phyloP scores from a whole-genome alignment of 2,888 invertebrate species.

The Trachelus iudaicus region DNA sequence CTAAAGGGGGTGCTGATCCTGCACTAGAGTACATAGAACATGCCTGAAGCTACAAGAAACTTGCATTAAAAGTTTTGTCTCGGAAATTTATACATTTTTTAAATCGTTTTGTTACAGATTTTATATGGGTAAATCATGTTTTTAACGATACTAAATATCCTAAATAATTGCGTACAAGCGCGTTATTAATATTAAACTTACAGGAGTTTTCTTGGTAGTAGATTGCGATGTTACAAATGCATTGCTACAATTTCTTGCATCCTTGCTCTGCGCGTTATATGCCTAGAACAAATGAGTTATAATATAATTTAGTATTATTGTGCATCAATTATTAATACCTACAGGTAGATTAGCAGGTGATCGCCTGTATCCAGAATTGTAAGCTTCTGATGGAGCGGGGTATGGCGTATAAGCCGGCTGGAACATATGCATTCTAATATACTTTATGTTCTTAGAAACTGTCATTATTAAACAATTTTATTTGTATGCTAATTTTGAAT shows the following conservation, averaged over 20 bases:
- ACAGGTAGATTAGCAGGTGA: neutral
- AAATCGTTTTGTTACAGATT: neutral
- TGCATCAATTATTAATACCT: neutral
- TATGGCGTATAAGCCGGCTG: neutral
- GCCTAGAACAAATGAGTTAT: neutral
- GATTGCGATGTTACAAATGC: neutral
- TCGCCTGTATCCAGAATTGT: neutral
- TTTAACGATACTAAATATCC: neutral
- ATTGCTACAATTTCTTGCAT: neutral
- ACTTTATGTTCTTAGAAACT: neutral
- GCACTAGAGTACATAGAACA: neutral
- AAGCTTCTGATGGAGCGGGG: neutral
- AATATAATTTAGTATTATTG: neutral
- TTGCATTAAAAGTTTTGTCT: neutral
- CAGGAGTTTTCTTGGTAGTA: neutral
- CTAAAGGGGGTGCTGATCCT: neutral
- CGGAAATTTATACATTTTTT: neutral
- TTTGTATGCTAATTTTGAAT: neutral
- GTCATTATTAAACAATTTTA: neutral
- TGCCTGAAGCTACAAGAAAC: neutral
- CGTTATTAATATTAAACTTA: neutral
- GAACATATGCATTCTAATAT: neutral
- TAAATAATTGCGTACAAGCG: neutral
- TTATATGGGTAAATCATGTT: neutral
- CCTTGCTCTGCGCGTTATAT: neutral